Conservation (phyloP, 2,888 invertebrate genomes). For the Argynnis bischoffii region DNA sequence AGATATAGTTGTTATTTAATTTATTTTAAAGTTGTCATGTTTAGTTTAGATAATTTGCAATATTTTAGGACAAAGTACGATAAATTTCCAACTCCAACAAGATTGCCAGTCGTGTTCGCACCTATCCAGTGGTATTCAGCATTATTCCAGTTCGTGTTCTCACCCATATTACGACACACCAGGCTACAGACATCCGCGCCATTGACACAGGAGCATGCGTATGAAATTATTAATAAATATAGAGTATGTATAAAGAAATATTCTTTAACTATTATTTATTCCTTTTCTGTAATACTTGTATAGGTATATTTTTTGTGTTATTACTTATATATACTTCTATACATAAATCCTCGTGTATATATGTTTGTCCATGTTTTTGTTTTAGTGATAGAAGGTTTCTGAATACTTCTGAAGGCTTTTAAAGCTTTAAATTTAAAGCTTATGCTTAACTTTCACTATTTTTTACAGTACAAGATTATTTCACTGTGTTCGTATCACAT, state of each 20-base stretch:
- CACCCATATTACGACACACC: constrained; percentile 51
- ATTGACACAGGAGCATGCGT: constrained; percentile 47
- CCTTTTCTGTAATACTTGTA: neutral
- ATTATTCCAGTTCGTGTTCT: constrained; percentile 43
- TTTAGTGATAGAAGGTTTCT: too few relatives aligned
- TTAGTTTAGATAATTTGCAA: too few relatives aligned
- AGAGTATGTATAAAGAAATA: constrained; percentile 30
- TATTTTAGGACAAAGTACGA: constrained; percentile 35
- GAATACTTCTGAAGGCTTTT: too few relatives aligned
- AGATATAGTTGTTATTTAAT: neutral
- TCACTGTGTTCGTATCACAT: too few relatives aligned
- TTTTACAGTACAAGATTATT: neutral
- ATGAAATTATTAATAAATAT: constrained; percentile 54
- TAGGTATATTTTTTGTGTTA: too few relatives aligned
- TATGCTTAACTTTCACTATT: too few relatives aligned
- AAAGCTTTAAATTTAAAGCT: too few relatives aligned
- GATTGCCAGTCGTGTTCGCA: constrained; percentile 46
- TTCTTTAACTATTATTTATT: neutral
- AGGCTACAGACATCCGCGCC: constrained; percentile 52
- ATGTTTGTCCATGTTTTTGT: too few relatives aligned
- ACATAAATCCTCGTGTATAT: too few relatives aligned
- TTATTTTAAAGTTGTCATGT: too few relatives aligned
- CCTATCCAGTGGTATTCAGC: constrained; percentile 62
- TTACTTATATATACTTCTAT: too few relatives aligned
- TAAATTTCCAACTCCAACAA: constrained; percentile 50